Evolutionary conservation across 2,888 invertebrate genomes (phyloP).

Genomic region (Andrena dorsata): DNA sequence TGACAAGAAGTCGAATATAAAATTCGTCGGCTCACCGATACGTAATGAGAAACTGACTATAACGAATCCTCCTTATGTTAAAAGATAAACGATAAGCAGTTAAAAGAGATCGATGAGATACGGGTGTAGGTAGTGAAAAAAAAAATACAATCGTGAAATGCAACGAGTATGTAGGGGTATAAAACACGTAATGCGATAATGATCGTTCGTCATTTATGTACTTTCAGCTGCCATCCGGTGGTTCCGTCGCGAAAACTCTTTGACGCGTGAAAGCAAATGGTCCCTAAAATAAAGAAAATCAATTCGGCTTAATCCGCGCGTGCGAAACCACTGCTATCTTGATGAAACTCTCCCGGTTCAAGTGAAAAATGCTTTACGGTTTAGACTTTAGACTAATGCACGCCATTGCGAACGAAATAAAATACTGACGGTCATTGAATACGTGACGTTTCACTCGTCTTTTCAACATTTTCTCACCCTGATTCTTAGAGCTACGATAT

Average conservation of each 20-base stretch:
- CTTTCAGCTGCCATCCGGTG: slow-evolving; percentile 30
- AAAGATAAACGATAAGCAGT: slow-evolving; percentile 32
- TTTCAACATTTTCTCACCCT: slow-evolving; percentile 63
- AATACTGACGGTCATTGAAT: slow-evolving; percentile 72
- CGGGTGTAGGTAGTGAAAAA: slow-evolving; percentile 13
- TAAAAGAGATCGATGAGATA: slow-evolving; percentile 37
- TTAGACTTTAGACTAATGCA: slow-evolving; percentile 46
- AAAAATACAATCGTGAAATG: slow-evolving; percentile 32
- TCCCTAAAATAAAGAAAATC: slow-evolving; percentile 65
- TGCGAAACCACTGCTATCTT: not conserved
- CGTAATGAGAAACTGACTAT: slow-evolving; percentile 4
- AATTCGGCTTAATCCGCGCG: slow-evolving; percentile 34
- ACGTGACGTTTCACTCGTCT: slow-evolving; percentile 54
- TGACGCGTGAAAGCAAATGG: slow-evolving; percentile 62
- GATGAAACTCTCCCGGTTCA: slow-evolving; percentile 8
- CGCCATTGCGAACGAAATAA: slow-evolving; percentile 67
- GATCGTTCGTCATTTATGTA: slow-evolving; percentile 26
- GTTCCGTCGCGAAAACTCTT: slow-evolving; percentile 31
- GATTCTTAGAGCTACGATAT: slow-evolving; percentile 59
- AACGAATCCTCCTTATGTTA: slow-evolving; percentile 27
- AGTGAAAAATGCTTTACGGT: not conserved
- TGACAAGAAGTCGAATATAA: not conserved
- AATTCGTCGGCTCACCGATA: not conserved
- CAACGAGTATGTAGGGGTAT: slow-evolving; percentile 30
- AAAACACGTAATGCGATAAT: slow-evolving; percentile 18